Conservation (phyloP, 2,113 vertebrate genomes). For the Manacus vitellinus region DNA sequence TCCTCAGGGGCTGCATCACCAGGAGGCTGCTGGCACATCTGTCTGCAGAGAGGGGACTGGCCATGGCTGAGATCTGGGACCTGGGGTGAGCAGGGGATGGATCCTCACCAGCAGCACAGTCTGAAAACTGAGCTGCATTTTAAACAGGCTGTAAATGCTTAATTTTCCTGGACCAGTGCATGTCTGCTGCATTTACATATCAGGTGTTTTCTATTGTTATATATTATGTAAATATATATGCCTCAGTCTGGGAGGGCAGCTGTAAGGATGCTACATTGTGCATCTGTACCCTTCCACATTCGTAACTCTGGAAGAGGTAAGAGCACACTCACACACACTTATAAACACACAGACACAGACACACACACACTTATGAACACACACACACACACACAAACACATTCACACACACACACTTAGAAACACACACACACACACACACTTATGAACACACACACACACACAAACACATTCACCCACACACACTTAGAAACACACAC, state of each 20-base stretch:
- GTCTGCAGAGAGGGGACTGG: not conserved
- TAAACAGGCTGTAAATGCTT: too few species aligned
- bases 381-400: not conserved
- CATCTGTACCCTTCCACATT: too few species aligned
- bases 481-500: too few species aligned
- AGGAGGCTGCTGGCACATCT: not conserved
- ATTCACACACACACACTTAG: not conserved
- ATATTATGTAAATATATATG: accelerated
- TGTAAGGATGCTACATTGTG: accelerated
- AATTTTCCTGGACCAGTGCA: not conserved
- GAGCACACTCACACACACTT: not conserved
- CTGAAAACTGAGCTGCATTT: not conserved
- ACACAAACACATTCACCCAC: not conserved
- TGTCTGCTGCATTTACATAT: not conserved
- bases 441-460: too few species aligned
- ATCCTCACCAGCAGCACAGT: not conserved
- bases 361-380: not conserved
- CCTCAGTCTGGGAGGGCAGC: accelerated
- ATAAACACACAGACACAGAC: too few species aligned
- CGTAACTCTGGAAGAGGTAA: accelerated
- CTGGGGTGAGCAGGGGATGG: not conserved
- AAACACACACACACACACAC: not conserved
- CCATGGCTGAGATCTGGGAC: not conserved
- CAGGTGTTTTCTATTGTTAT: accelerated
- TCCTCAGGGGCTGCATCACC: accelerated